phyloP scores from a whole-genome alignment of 53 echinoderm and acorn worm species.

The Temnopleurus reevesii region DNA sequence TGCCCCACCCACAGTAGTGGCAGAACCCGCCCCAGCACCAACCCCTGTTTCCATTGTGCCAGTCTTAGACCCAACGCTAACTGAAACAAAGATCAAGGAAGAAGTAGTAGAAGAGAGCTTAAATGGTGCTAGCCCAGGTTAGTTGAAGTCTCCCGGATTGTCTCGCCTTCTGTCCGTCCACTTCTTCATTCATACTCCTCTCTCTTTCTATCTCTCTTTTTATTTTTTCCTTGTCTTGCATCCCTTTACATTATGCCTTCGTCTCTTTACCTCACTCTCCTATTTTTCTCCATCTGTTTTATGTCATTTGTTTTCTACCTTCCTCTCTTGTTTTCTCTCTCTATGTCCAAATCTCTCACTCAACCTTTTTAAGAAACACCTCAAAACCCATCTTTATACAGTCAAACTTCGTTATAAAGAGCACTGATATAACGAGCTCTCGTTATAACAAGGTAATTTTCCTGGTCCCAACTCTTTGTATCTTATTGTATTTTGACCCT shows the following conservation, averaged over 20 bases:
- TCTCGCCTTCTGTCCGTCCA: neutral
- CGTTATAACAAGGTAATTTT: too few species aligned
- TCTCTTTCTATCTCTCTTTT: neutral
- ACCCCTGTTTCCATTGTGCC: slow-evolving; percentile 15
- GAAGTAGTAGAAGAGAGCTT: slow-evolving; percentile 41
- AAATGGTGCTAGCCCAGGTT: slow-evolving; percentile 68
- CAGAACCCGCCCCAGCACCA: neutral
- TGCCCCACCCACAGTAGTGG: neutral
- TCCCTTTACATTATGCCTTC: too few species aligned
- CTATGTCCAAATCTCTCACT: too few species aligned
- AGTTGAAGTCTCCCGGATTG: neutral
- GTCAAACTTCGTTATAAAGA: too few species aligned
- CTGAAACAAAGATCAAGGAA: slow-evolving; percentile 42
- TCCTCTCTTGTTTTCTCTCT: too few species aligned
- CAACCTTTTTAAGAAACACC: too few species aligned
- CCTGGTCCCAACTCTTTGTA: too few species aligned
- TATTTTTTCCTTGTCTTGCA: neutral
- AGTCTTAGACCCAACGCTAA: slow-evolving; percentile 31
- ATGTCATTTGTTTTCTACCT: too few species aligned
- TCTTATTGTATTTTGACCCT: too few species aligned
- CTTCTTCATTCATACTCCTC: neutral
- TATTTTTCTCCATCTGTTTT: neutral
- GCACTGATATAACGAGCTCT: too few species aligned
- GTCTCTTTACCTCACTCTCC: neutral
- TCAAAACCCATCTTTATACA: too few species aligned